Percentiles rank a stretch among this genome's conserved stretches.
Conservation (phyloP, 1,140 invertebrate genomes). For the Aphelenchoides besseyi region DNA sequence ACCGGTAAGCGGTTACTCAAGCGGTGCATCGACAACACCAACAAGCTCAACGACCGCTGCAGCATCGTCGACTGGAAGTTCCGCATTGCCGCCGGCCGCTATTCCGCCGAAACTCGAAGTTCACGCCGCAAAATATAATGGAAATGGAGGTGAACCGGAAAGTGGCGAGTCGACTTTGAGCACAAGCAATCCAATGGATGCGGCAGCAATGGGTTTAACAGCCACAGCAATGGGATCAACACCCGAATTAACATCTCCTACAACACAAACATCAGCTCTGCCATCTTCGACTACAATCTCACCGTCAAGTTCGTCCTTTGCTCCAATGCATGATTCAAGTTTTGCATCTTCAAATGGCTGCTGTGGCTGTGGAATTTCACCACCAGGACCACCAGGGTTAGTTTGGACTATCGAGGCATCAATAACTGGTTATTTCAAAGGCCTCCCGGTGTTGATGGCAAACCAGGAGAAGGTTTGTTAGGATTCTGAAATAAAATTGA, state of each 20-base stretch:
- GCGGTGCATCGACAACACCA: neutral
- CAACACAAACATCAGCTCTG: neutral
- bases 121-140: no score
- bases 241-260: no score
- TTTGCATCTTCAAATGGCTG: slow-evolving; percentile 1
- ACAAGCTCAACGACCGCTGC: neutral
- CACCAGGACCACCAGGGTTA: slow-evolving; percentile 45
- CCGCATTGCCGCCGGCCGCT: neutral
- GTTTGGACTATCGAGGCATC: neutral
- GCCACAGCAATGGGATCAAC: neutral
- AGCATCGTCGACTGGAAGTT: neutral
- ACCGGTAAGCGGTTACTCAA: neutral
- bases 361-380: slow-evolving; percentile 39
- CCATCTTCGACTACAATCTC: neutral
- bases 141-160: no score
- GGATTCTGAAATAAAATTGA: slow-evolving; percentile 11
- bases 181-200: no score
- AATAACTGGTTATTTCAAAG: neutral
- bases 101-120: neutral
- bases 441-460: slow-evolving; percentile 44
- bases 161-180: no score
- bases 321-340: neutral
- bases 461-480: slow-evolving; percentile 29
- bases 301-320: no score
- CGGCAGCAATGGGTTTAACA: neutral